A percentile compares a stretch with the other conserved stretches of the same genome.
Evolutionary conservation across 2,888 invertebrate genomes (phyloP).

Genomic region (Cosmopolites sordidus): DNA sequence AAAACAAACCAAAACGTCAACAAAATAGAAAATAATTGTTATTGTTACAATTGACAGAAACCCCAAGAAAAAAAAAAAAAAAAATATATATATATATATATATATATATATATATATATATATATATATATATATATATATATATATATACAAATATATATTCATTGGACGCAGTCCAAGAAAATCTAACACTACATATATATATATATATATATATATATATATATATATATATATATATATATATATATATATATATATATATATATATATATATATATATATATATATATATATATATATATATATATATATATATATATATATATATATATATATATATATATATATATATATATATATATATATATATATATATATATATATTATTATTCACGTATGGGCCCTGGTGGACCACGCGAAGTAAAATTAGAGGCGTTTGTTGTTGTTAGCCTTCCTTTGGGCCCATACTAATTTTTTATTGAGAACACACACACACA

Average conservation of each 20-base stretch:
- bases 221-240: conserved; percentile 7
- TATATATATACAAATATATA: conserved; percentile 2
- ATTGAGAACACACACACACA: no score
- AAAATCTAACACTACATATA: no score
- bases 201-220: conserved; percentile 7
- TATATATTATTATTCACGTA: no score
- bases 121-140: background rate
- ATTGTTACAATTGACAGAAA: no score
- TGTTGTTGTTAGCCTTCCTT: no score
- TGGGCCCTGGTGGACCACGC: no score
- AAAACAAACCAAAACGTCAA: no score
- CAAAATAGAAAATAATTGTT: no score
- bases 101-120: background rate
- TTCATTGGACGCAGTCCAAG: no score
- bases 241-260: conserved; percentile 7
- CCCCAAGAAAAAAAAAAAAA: no score
- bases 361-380: conserved; percentile 7
- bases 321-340: conserved; percentile 7
- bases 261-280: conserved; percentile 7
- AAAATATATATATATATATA: no score
- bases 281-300: conserved; percentile 7
- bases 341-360: conserved; percentile 7
- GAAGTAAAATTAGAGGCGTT: no score
- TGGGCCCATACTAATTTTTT: background rate
- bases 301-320: conserved; percentile 7